phyloP scores from a whole-genome alignment of 2,888 invertebrate species.

The Amorpha juglandis region DNA sequence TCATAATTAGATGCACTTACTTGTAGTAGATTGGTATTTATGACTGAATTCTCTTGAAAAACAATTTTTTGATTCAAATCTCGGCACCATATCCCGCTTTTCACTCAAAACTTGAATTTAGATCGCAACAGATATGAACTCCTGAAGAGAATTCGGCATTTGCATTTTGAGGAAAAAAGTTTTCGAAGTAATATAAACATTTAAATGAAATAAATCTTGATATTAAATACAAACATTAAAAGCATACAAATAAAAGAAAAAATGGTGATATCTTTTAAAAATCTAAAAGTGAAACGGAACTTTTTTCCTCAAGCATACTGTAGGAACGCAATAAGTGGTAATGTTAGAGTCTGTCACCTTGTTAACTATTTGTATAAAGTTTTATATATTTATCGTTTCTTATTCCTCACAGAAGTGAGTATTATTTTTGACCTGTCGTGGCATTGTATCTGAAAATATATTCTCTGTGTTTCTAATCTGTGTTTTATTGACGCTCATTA shows the following conservation, averaged over 20 bases:
- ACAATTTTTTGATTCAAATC: conserved; percentile 20
- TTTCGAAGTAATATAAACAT: not conserved
- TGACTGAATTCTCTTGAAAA: conserved; percentile 51
- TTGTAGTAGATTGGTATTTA: conserved; percentile 54
- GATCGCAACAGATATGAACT: conserved; percentile 9
- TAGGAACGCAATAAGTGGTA: conserved; percentile 31
- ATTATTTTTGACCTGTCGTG: conserved; percentile 82
- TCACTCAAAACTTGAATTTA: conserved; percentile 5
- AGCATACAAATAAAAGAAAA: conserved; percentile 4
- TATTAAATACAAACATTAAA: not conserved
- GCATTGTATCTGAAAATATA: conserved; percentile 83
- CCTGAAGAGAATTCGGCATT: conserved; percentile 11
- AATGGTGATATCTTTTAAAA: conserved; percentile 21
- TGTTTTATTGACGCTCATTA: conserved; percentile 47
- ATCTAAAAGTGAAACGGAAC: not conserved
- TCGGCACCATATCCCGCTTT: conserved; percentile 15
- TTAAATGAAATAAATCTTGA: not conserved
- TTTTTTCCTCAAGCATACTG: conserved; percentile 36
- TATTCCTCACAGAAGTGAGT: conserved; percentile 74
- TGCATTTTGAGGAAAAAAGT: conserved; percentile 25
- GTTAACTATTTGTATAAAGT: conserved; percentile 83
- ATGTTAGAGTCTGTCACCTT: conserved; percentile 69
- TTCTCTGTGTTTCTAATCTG: conserved; percentile 79
- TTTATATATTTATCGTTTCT: conserved; percentile 78
- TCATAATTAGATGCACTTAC: conserved; percentile 78